Evolutionary conservation across 2,797 vertebrate species (phyloP).

Genomic region (Pogoniulus pusillus): DNA sequence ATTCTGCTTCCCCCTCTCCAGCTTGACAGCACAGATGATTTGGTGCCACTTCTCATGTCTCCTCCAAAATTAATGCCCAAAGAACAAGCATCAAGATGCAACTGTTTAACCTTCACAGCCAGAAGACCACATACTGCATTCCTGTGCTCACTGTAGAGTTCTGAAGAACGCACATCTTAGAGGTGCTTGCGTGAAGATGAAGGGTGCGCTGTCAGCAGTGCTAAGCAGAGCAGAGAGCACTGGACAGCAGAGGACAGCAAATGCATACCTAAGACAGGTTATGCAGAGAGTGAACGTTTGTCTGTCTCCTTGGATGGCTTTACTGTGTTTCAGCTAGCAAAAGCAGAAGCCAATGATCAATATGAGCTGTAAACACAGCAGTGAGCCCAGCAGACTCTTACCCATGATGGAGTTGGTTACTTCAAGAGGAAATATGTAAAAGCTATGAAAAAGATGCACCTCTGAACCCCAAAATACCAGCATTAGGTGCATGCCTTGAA

Average conservation of each 20-base stretch:
- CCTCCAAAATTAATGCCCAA: background rate
- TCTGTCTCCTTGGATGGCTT: background rate
- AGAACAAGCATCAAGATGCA: background rate
- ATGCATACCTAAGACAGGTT: background rate
- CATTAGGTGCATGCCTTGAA: background rate
- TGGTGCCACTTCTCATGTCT: background rate
- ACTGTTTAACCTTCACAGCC: background rate
- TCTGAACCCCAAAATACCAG: background rate
- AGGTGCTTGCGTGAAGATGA: background rate
- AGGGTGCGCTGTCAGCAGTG: background rate
- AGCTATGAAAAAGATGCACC: background rate
- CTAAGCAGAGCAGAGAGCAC: background rate
- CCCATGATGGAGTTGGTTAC: background rate
- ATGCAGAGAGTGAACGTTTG: background rate
- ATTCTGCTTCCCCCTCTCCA: background rate
- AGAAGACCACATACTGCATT: background rate
- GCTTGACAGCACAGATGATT: background rate
- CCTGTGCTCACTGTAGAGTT: accelerated
- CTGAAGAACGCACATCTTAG: background rate
- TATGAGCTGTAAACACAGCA: background rate
- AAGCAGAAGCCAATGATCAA: background rate
- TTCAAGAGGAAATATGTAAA: background rate
- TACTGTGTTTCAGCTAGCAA: background rate
- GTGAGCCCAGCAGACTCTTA: background rate
- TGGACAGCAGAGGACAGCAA: background rate